Evolutionary conservation across 2,797 vertebrate genomes (phyloP), one percentile per base, ranked within the genome.

Genomic region (Sebastes dallii): DNA sequence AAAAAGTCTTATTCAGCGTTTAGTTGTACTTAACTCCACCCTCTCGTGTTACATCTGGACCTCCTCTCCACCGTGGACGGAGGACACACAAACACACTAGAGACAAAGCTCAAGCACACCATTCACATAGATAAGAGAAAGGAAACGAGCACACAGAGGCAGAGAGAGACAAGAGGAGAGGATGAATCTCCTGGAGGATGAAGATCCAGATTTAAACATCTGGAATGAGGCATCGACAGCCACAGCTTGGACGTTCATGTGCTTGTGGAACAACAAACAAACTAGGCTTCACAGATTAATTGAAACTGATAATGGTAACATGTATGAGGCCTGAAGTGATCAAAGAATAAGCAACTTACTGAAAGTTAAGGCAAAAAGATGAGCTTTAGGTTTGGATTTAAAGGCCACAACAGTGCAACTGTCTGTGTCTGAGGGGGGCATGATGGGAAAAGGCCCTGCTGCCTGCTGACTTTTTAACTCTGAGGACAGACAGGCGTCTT

Each of bases 361-460:
- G 14, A 76, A 60, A 60, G 8, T 32, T 32, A 24, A 14, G 13
- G 16, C 0, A 1, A 61, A 54, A 13, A 36, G 20, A 18, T 42
- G 18, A 50, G 55, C 9, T 55, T 67, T 36, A 42, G 4, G 22
- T 54, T 36, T 67, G 12, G 4, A 56, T 68, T 32, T 30, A 7
- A 27, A 68, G 2, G 2, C 24, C 18, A 34, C 12, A 32, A 8
- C 0, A 0, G 39, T 16, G 39, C 13, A 0, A 42, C 39, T 14
- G 39, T 42, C 13, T 42, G 39, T 42, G 39, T 42, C 39, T 42
- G 39, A 42, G 13, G 25, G 9, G 5, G 30, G 24, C 27, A 27
- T 3, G 12, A 67, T 32, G 66, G 34, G 6, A 52, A 46, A 66
- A 34, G 13, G 5, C 8, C 54, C 42, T 39, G 39, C 42, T 8